Percentiles rank a stretch among this genome's conserved stretches.
phyloP scores from a whole-genome alignment of 2,113 vertebrate genomes.

The Probosciger aterrimus region DNA sequence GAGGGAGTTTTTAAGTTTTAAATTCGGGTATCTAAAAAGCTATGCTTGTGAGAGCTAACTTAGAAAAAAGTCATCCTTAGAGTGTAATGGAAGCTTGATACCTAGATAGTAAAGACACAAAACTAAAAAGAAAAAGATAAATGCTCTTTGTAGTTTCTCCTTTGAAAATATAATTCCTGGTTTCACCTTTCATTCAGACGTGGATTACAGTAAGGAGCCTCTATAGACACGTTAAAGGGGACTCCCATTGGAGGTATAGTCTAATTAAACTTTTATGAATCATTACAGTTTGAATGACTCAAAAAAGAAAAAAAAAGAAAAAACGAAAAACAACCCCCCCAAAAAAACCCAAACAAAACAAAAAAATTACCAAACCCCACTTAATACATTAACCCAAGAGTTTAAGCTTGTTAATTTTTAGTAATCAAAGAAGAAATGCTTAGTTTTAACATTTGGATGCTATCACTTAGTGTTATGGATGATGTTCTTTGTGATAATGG shows the following conservation, averaged over 20 bases:
- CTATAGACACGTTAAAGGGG: conserved; percentile 12
- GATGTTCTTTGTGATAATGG: background rate
- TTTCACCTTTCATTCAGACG: conserved; percentile 17
- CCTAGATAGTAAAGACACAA: conserved; percentile 7
- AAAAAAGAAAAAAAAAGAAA: background rate
- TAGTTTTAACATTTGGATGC: background rate
- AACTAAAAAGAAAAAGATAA: background rate
- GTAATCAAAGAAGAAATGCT: background rate
- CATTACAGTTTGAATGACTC: background rate
- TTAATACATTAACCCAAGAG: conserved; percentile 5
- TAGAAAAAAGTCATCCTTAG: conserved; percentile 12
- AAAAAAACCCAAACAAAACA: background rate
- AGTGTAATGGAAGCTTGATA: conserved; percentile 20
- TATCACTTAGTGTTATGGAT: background rate
- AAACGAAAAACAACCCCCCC: background rate
- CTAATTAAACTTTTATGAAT: conserved; percentile 48
- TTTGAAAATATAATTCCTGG: conserved; percentile 27
- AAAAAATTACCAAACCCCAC: background rate
- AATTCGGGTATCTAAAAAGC: conserved; percentile 25
- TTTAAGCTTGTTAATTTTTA: conserved; percentile 17
- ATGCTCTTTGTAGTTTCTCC: background rate
- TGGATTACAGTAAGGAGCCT: conserved; percentile 15
- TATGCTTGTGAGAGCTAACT: background rate
- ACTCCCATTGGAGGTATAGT: background rate
- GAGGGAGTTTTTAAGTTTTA: background rate